Evolutionary conservation across 2,113 vertebrate genomes (phyloP).

Genomic region (Gallinago paraguaiae): DNA sequence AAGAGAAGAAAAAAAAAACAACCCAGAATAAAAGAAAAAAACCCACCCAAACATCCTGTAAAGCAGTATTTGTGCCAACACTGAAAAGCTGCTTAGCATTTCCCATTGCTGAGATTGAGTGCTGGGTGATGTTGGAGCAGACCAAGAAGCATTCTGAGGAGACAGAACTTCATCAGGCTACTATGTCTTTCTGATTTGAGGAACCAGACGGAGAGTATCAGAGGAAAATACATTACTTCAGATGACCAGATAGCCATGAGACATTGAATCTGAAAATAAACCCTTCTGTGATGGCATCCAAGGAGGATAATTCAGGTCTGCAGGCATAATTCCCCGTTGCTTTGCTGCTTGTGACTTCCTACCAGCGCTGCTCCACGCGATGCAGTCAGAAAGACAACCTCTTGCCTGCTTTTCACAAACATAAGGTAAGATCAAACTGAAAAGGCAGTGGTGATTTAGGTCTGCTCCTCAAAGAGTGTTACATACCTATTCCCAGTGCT

Average conservation of each 20-base stretch:
- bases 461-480: not conserved
- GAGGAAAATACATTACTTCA: not conserved
- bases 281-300: not conserved
- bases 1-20: not conserved
- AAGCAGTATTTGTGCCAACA: not conserved
- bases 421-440: not conserved
- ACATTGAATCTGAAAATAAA: not conserved
- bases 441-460: not conserved
- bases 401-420: not conserved
- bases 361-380: not conserved
- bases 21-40: no score
- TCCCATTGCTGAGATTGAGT: not conserved
- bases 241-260: not conserved
- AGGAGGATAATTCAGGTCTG: not conserved
- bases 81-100: not conserved
- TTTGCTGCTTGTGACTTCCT: not conserved
- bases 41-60: not conserved
- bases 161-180: not conserved
- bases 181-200: not conserved
- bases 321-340: not conserved
- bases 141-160: not conserved
- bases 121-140: not conserved
- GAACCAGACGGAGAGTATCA: not conserved
- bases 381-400: not conserved
- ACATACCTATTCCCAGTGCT: not conserved